Conservation (phyloP, 2,113 vertebrate genomes). For the Dasyprocta punctata region DNA sequence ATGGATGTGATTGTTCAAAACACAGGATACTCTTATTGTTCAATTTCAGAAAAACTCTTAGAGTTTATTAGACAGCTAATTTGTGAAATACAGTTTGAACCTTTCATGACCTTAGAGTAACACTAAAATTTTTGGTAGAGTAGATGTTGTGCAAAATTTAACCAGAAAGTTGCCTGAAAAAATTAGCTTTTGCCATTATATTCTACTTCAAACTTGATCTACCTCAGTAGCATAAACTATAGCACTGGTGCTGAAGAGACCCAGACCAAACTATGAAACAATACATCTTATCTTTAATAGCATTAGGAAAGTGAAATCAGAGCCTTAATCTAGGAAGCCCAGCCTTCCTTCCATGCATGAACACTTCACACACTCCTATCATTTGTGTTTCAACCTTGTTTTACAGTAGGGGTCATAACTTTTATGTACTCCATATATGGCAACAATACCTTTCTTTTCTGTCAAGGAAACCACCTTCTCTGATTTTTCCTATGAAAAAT, state of each 20-base stretch:
- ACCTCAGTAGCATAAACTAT: background rate
- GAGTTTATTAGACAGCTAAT: constrained; percentile 54
- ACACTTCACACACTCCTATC: background rate
- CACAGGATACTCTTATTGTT: constrained; percentile 77
- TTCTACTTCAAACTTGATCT: background rate
- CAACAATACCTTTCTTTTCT: background rate
- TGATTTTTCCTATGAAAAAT: constrained; percentile 1
- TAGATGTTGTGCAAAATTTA: background rate
- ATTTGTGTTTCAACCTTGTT: background rate
- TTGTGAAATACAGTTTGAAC: background rate
- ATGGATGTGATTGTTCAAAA: constrained; percentile 81
- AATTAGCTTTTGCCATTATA: background rate
- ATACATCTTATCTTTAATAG: background rate
- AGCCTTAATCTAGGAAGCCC: background rate
- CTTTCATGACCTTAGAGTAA: background rate
- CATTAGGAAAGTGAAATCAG: background rate
- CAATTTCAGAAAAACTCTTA: constrained; percentile 72
- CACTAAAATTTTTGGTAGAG: background rate
- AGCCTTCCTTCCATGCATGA: background rate
- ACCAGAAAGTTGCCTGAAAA: background rate
- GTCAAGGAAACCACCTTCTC: background rate
- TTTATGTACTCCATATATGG: background rate
- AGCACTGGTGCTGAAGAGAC: background rate
- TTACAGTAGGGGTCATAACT: background rate
- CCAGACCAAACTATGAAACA: background rate